Conservation (phyloP, 2,113 vertebrate genomes). For the Suncus etruscus region DNA sequence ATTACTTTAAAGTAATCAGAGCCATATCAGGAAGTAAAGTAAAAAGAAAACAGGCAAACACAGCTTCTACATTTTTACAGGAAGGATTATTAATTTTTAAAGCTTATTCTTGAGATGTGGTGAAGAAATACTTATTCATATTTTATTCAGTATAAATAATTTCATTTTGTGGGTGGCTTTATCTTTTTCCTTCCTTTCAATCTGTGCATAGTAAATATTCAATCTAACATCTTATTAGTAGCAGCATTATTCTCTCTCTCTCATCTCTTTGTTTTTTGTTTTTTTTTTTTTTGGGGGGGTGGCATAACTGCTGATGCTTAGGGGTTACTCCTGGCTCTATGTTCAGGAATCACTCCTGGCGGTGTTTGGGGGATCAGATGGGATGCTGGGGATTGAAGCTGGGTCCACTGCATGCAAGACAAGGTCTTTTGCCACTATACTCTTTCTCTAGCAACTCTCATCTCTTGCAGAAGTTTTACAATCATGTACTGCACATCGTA, state of each 20-base stretch:
- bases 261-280: too few species aligned
- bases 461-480: constrained; percentile 17
- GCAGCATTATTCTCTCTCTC: too few species aligned
- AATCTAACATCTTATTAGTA: background rate
- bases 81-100: background rate
- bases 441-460: too few species aligned
- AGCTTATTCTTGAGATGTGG: background rate
- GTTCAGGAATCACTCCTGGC: too few species aligned
- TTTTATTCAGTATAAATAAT: background rate
- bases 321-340: too few species aligned
- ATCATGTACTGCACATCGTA: background rate
- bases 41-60: background rate
- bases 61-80: background rate
- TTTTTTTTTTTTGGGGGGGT: too few species aligned
- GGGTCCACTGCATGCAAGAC: too few species aligned
- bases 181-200: background rate
- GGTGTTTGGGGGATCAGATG: too few species aligned
- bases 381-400: too few species aligned
- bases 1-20: constrained; percentile 21
- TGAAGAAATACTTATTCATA: background rate
- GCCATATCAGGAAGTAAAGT: background rate
- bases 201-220: background rate
- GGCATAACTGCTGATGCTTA: too few species aligned
- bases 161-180: background rate
- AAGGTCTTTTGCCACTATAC: too few species aligned